Evolutionary conservation across 2,797 vertebrate genomes (phyloP).

Genomic region (Melanotaenia pygmaea): DNA sequence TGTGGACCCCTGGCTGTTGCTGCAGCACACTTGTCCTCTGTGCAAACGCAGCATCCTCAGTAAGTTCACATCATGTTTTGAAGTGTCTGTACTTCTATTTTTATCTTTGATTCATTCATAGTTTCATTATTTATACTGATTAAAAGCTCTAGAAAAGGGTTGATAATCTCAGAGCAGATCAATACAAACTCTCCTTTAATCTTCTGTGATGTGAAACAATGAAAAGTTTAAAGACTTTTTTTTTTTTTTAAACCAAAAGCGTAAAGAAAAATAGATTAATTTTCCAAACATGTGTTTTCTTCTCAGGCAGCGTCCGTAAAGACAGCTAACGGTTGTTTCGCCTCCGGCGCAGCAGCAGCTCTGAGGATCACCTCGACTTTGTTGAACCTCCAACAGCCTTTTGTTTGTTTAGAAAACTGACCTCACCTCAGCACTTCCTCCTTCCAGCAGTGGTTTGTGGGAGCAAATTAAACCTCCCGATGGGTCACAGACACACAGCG

Average conservation of each 20-base stretch:
- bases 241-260: too few relatives aligned
- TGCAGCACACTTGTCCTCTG: constrained; percentile 94
- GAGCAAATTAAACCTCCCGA: constrained; percentile 19
- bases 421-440: constrained; percentile 52
- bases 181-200: too few relatives aligned
- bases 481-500: not conserved
- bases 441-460: constrained; percentile 41
- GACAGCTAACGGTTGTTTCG: constrained; percentile 63
- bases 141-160: too few relatives aligned
- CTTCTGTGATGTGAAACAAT: too few relatives aligned
- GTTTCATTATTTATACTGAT: too few relatives aligned
- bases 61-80: constrained; percentile 66
- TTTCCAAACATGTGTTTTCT: not conserved
- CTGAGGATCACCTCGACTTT: constrained; percentile 13
- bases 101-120: too few relatives aligned
- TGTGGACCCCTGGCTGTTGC: constrained; percentile 93
- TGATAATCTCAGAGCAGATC: too few relatives aligned
- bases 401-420: constrained; percentile 21
- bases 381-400: constrained; percentile 24
- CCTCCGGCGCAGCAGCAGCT: constrained; percentile 13
- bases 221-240: too few relatives aligned
- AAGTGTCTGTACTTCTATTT: not conserved
- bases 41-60: constrained; percentile 93
- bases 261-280: not conserved
- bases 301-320: constrained; percentile 71